Percentiles rank a stretch among this genome's conserved stretches.
Evolutionary conservation across 2,888 invertebrate species (phyloP).

Genomic region (Sycophila texana): DNA sequence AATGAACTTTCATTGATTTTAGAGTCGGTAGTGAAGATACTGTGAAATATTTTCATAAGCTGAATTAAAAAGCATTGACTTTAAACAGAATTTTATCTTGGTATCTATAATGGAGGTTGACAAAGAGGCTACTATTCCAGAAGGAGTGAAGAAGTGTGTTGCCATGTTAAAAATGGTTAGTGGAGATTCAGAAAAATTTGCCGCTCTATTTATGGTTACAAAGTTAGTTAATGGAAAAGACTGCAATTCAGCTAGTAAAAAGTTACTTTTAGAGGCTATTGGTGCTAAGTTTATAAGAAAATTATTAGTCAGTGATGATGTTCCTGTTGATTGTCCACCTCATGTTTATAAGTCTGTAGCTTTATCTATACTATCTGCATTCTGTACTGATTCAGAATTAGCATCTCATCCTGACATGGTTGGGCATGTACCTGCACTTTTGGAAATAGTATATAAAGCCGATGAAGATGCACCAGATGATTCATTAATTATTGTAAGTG

Average conservation of each 20-base stretch:
- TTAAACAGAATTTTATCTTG: background rate
- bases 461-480: constrained; percentile 92
- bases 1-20: constrained; percentile 46
- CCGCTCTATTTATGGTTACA: constrained; percentile 93
- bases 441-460: constrained; percentile 89
- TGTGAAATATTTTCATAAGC: background rate
- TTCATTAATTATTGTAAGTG: constrained; percentile 90
- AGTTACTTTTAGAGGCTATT: constrained; percentile 90
- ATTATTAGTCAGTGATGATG: constrained; percentile 84
- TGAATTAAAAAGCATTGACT: constrained; percentile 9
- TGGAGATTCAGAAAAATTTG: constrained; percentile 93
- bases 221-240: constrained; percentile 91
- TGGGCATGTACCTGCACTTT: constrained; percentile 87
- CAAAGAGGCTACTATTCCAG: constrained; percentile 78
- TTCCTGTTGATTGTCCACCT: constrained; percentile 92
- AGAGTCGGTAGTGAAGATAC: constrained; percentile 29
- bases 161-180: constrained; percentile 86
- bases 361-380: constrained; percentile 89
- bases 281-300: constrained; percentile 91
- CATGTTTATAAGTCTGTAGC: constrained; percentile 94
- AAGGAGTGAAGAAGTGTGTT: constrained; percentile 90
- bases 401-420: constrained; percentile 90
- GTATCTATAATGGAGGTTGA: constrained; percentile 46
- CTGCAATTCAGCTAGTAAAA: constrained; percentile 84
- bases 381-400: constrained; percentile 88